These are phyloP conservation scores for Artemia franciscana DNA, from an alignment of 1,140 invertebrate species.

Conservation along the genomic window DNA sequence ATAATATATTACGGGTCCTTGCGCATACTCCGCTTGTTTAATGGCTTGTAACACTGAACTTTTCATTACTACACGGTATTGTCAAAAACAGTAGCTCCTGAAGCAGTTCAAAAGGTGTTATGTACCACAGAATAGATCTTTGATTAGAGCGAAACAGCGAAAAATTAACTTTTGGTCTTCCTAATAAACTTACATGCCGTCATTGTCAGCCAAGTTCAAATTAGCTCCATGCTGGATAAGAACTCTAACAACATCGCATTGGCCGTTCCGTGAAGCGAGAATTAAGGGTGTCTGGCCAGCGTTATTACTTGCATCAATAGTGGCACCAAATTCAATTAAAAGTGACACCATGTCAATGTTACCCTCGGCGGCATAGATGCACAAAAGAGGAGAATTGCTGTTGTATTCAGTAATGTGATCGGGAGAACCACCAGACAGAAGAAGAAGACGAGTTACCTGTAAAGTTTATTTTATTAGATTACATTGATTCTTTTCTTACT, in stretches of 20 bases:
- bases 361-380: conserved; percentile 68
- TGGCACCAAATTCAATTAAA: conserved; percentile 71
- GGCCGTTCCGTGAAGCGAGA: conserved; percentile 54
- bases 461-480: not conserved
- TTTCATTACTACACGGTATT: no score
- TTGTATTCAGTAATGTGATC: conserved; percentile 55
- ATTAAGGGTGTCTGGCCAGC: conserved; percentile 59
- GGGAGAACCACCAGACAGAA: conserved; percentile 70
- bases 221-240: conserved; percentile 41
- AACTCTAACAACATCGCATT: conserved; percentile 59
- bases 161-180: no score
- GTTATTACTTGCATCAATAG: conserved; percentile 65
- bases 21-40: no score
- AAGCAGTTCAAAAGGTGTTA: no score
- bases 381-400: conserved; percentile 57
- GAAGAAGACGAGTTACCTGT: conserved; percentile 58
- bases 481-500: no score
- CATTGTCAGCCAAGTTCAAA: conserved; percentile 50
- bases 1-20: no score
- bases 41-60: no score
- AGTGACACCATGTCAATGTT: conserved; percentile 63
- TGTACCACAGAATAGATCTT: no score
- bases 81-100: no score
- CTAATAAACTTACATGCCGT: conserved; percentile 47
- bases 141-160: no score